These are phyloP conservation scores for Channallabes apus DNA, from an alignment of 2,797 vertebrate species.

Conservation along the genomic window DNA sequence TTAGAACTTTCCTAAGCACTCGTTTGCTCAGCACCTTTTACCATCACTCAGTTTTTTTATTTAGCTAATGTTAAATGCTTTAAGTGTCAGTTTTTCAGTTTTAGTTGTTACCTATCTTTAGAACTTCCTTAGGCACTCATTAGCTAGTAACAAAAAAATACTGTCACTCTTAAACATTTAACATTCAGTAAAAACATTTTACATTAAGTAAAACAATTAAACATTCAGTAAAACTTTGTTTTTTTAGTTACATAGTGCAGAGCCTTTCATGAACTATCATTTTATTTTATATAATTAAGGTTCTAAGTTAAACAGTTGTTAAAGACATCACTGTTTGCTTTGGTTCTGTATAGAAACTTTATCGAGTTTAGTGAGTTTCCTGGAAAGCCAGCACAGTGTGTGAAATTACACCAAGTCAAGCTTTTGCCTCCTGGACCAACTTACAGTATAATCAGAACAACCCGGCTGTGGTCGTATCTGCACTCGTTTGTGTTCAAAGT, in stretches of 20 bases:
- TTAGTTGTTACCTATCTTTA: background rate
- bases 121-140: background rate
- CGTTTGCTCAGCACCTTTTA: background rate
- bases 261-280: too few relatives aligned
- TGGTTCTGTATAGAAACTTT: background rate
- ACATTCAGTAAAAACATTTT: too few relatives aligned
- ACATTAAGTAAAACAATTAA: too few relatives aligned
- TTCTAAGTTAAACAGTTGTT: background rate
- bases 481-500: conserved; percentile 6
- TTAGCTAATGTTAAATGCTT: background rate
- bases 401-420: background rate
- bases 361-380: background rate
- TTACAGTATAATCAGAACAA: background rate
- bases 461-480: background rate
- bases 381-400: background rate
- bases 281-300: background rate
- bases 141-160: too few relatives aligned
- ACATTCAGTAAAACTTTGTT: too few relatives aligned
- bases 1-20: background rate
- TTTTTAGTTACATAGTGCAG: too few relatives aligned
- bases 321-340: background rate
- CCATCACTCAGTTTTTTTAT: background rate
- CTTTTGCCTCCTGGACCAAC: background rate
- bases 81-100: background rate
- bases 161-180: too few relatives aligned